These are phyloP conservation scores for Indri indri DNA, from an alignment of 2,113 vertebrate species.

Conservation along the genomic window DNA sequence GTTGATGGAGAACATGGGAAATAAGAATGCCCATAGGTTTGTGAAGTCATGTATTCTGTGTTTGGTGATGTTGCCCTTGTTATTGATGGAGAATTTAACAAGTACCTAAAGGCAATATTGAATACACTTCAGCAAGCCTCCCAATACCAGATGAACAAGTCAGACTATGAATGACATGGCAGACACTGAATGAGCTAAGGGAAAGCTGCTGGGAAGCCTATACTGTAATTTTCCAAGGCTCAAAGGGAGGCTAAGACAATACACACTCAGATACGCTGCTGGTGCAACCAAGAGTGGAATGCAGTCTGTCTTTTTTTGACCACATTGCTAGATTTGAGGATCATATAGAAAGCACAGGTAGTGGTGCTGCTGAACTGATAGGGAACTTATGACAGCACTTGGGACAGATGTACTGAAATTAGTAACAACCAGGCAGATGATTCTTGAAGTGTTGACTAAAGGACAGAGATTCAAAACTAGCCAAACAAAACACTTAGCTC, in stretches of 20 bases:
- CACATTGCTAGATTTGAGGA: constrained; percentile 92
- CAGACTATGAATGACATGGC: constrained; percentile 93
- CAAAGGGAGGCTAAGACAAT: constrained; percentile 93
- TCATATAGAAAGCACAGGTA: constrained; percentile 89
- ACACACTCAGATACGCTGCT: constrained; percentile 91
- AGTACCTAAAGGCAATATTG: constrained; percentile 91
- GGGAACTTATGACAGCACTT: constrained; percentile 91
- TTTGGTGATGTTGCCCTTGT: constrained; percentile 91
- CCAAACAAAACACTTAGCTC: constrained; percentile 90
- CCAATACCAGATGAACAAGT: constrained; percentile 93
- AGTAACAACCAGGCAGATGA: constrained; percentile 90
- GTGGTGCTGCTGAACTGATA: constrained; percentile 88
- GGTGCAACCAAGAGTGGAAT: constrained; percentile 92
- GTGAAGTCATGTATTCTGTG: constrained; percentile 93
- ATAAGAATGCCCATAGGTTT: constrained; percentile 91
- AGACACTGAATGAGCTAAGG: constrained; percentile 91
- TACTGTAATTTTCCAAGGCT: constrained; percentile 91
- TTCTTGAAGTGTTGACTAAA: constrained; percentile 91
- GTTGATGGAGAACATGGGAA: constrained; percentile 93
- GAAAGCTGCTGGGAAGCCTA: constrained; percentile 92
- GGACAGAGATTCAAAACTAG: constrained; percentile 90
- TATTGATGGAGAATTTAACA: constrained; percentile 92
- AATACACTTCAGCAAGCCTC: constrained; percentile 91
- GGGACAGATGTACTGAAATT: constrained; percentile 92
- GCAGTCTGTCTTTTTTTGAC: constrained; percentile 92